Evolutionary conservation across 2,888 invertebrate species (phyloP), one percentile per base, ranked within the genome.

Genomic region (Cephalotes varians): DNA sequence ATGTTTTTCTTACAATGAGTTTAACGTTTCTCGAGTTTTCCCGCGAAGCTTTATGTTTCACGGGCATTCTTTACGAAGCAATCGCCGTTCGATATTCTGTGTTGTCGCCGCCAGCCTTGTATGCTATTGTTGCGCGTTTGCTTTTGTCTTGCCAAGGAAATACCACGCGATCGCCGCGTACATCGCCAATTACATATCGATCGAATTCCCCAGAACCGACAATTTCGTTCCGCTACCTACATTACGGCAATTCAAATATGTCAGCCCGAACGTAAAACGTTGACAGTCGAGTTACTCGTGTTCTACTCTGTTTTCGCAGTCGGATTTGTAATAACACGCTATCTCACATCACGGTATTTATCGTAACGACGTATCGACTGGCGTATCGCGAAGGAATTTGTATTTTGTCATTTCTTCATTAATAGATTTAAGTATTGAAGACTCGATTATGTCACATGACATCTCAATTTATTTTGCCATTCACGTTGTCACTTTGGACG

Each of bases 101-200:
- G 72, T 79, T 79, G 77, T 79, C 72, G 77, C 77, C 77, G 56
- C 31, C 72, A 79, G 77, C 71, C 72, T 72, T 56, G 77, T 56
- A 56, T 47, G 56, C 77, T 72, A 79, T 79, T 79, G 77, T 79
- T 79, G 77, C 77, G 12, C 77, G 77, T 79, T 79, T 79, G 77
- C 77, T 79, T 71, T 79, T 79, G 72, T 79, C 77, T 79, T 72
- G 77, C 56, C 77, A 72, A 79, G 77, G 77, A 79, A 79, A 79
- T 79, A 79, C 72, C 77, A 72, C 77, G 77, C 77, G 77, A 79
- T 79, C 77, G 77, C 73, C 77, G 77, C 72, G 77, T 25, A 79
- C 77, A 72, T 79, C 77, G 77, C 73, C 77, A 79, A 79, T 79
- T 79, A 79, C 77, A 79, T 72, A 79, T 79, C 77, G 77, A 79